These are phyloP conservation scores for Sebastes fasciatus DNA, from an alignment of 2,113 vertebrate species.

Conservation along the genomic window DNA sequence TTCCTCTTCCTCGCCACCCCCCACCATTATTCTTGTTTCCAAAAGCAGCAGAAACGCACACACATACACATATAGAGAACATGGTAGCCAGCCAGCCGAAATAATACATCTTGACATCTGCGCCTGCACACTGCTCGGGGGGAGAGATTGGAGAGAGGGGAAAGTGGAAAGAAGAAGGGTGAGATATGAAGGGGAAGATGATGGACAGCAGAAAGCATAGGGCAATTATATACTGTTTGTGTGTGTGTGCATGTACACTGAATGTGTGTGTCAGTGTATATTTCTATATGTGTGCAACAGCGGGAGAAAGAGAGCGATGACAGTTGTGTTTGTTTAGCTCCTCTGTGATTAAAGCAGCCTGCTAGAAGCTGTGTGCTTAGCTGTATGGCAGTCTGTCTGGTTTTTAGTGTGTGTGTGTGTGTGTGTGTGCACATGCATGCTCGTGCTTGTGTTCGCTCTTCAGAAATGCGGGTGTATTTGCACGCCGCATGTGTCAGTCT, in stretches of 20 bases:
- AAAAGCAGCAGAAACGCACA: conserved; percentile 46
- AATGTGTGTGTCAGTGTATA: conserved; percentile 16
- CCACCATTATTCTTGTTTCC: conserved; percentile 50
- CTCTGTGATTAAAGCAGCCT: conserved; percentile 72
- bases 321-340: conserved; percentile 77
- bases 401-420: background rate
- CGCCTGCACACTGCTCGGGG: conserved; percentile 77
- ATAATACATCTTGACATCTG: conserved; percentile 85
- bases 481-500: conserved; percentile 44
- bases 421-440: background rate
- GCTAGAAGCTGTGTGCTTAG: conserved; percentile 64
- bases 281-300: conserved; percentile 38
- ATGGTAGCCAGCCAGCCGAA: conserved; percentile 76
- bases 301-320: conserved; percentile 56
- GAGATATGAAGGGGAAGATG: conserved; percentile 73
- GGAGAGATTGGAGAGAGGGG: conserved; percentile 63
- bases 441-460: conserved; percentile 10
- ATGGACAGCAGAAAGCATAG: conserved; percentile 79
- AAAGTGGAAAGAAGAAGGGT: conserved; percentile 68
- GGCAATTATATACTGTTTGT: conserved; percentile 66
- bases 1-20: conserved; percentile 1
- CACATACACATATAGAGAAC: conserved; percentile 59
- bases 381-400: conserved; percentile 54
- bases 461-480: conserved; percentile 46
- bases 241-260: conserved; percentile 13